Conservation (phyloP, 1,140 invertebrate species). For the Monomorium pharaonis region DNA sequence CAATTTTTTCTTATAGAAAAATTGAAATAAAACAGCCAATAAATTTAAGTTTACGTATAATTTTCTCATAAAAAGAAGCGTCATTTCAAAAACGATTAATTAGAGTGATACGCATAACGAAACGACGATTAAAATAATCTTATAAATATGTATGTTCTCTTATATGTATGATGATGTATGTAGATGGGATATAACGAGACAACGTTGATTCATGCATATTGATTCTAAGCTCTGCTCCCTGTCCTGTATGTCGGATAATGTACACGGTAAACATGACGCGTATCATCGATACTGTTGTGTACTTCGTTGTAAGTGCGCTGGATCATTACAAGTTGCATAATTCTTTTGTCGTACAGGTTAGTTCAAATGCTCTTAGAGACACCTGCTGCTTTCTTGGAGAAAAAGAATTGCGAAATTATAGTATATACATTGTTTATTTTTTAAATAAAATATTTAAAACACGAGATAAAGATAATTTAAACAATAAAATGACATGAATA, state of each 20-base stretch:
- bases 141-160: not conserved
- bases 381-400: not conserved
- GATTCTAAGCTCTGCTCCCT: slow-evolving; percentile 59
- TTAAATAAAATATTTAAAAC: too few relatives aligned
- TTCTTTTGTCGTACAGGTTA: slow-evolving; percentile 39
- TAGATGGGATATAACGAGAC: slow-evolving; percentile 11
- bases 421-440: too few relatives aligned
- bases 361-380: not conserved
- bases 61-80: not conserved
- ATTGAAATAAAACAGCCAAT: not conserved
- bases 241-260: slow-evolving; percentile 34
- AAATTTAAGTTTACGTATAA: not conserved
- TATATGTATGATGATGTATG: not conserved
- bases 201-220: slow-evolving; percentile 60
- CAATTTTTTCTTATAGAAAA: not conserved
- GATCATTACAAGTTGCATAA: slow-evolving; percentile 62
- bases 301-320: slow-evolving; percentile 63
- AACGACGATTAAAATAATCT: not conserved
- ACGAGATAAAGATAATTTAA: not conserved
- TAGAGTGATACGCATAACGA: not conserved
- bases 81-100: not conserved
- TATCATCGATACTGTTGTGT: slow-evolving; percentile 52
- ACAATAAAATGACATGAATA: not conserved
- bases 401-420: too few relatives aligned
- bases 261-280: slow-evolving; percentile 27